A percentile compares a stretch with the other conserved stretches of the same genome.
Evolutionary conservation across 2,797 vertebrate genomes (phyloP).

Genomic region (Gouania willdenowi): DNA sequence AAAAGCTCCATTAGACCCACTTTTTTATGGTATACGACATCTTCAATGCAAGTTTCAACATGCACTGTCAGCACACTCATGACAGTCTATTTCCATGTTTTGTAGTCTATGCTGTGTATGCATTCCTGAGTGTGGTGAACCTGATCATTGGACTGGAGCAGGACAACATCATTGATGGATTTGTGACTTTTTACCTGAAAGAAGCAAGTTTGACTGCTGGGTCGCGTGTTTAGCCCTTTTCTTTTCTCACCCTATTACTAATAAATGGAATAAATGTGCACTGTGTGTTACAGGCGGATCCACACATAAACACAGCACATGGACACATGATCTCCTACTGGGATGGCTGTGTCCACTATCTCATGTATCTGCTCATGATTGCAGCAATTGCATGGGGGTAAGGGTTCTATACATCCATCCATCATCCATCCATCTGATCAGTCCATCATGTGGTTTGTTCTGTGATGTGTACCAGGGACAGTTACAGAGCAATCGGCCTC

Average conservation of each 20-base stretch:
- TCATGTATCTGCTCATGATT: constrained; percentile 94
- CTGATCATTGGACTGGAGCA: constrained; percentile 92
- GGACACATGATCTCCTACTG: constrained; percentile 94
- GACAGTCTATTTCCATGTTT: not conserved
- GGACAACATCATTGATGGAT: constrained; percentile 92
- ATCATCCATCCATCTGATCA: not conserved
- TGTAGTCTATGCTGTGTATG: constrained; percentile 85
- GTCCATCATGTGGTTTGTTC: not conserved
- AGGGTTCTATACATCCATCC: constrained; percentile 36
- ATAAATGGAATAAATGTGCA: too few species aligned
- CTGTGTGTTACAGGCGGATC: constrained; percentile 75
- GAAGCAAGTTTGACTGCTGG: constrained; percentile 71
- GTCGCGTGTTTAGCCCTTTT: not conserved
- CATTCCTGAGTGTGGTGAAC: constrained; percentile 89
- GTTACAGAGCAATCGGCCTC: constrained; percentile 88
- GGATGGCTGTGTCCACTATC: constrained; percentile 91
- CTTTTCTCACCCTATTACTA: not conserved
- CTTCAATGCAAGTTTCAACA: not conserved
- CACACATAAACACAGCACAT: constrained; percentile 88
- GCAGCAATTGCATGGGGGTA: constrained; percentile 94
- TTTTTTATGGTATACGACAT: constrained; percentile 84
- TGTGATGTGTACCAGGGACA: too few species aligned
- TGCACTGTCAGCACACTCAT: too few species aligned
- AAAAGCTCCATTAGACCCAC: constrained; percentile 83
- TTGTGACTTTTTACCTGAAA: constrained; percentile 90